A percentile compares a stretch with the other conserved stretches of the same genome.
These are phyloP conservation scores for Okapia johnstoni DNA, from an alignment of 2,113 vertebrate genomes.

Conservation along the genomic window DNA sequence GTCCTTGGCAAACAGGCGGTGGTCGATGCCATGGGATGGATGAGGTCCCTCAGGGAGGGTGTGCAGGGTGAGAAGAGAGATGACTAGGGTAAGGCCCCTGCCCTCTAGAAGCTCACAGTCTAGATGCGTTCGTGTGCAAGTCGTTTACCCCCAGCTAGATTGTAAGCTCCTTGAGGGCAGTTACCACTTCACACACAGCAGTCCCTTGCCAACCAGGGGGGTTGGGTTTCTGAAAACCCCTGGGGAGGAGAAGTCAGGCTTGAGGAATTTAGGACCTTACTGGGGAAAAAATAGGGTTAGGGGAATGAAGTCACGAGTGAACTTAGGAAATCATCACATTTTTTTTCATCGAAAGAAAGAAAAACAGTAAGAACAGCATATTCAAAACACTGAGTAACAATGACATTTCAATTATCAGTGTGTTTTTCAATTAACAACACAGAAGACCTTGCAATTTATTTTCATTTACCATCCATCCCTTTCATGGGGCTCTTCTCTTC, in stretches of 20 bases:
- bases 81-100: conserved; percentile 70
- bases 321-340: conserved; percentile 39
- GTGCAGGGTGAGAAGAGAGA: conserved; percentile 70
- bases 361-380: neutral
- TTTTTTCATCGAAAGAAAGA: conserved; percentile 41
- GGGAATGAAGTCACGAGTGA: conserved; percentile 47
- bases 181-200: conserved; percentile 66
- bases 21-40: conserved; percentile 45
- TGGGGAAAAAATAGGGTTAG: conserved; percentile 69
- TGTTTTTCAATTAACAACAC: neutral
- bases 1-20: conserved; percentile 52
- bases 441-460: neutral
- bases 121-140: conserved; percentile 72
- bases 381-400: neutral
- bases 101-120: conserved; percentile 78
- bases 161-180: conserved; percentile 78
- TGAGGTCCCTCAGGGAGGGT: conserved; percentile 59
- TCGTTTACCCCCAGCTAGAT: conserved; percentile 74
- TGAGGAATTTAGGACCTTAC: conserved; percentile 66
- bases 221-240: conserved; percentile 56
- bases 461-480: neutral
- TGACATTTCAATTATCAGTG: neutral
- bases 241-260: conserved; percentile 65
- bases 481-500: neutral
- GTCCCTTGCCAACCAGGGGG: conserved; percentile 65